Conservation (phyloP, 1,140 invertebrate genomes). For the Drosophila simulans region DNA sequence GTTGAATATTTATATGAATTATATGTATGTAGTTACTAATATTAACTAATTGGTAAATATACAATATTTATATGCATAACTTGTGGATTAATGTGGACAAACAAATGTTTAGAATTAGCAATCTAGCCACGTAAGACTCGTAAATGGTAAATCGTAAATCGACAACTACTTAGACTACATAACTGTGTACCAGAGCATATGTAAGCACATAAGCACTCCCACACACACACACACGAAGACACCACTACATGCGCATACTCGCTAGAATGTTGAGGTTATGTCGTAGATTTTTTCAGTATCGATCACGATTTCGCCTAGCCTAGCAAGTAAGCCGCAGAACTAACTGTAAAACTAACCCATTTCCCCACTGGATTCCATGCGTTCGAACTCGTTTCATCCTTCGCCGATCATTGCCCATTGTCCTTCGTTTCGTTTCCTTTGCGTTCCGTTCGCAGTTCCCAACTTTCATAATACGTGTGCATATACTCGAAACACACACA, state of each 20-base stretch:
- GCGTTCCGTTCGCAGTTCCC: not conserved
- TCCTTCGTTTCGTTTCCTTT: conserved; percentile 5
- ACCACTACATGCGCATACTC: conserved; percentile 39
- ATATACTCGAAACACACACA: conserved; percentile 25
- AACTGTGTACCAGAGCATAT: conserved; percentile 34
- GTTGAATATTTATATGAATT: conserved; percentile 74
- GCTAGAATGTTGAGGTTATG: conserved; percentile 71
- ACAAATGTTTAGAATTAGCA: conserved; percentile 47
- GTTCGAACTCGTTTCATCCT: not conserved
- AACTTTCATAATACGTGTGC: conserved; percentile 27
- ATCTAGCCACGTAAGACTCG: conserved; percentile 39
- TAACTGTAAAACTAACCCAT: conserved; percentile 36
- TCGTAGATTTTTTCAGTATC: conserved; percentile 74
- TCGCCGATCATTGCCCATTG: not conserved
- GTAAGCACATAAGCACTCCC: conserved; percentile 20
- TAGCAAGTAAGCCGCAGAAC: conserved; percentile 56
- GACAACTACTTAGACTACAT: conserved; percentile 43
- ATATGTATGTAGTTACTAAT: conserved; percentile 69
- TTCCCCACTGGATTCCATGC: conserved; percentile 40
- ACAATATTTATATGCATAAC: conserved; percentile 58
- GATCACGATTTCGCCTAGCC: conserved; percentile 63
- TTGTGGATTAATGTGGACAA: conserved; percentile 38
- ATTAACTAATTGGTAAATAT: conserved; percentile 72
- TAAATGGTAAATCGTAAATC: conserved; percentile 40
- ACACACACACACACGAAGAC: conserved; percentile 1